Evolutionary conservation across 2,888 invertebrate genomes (phyloP).

Genomic region (Dyspetes luteomarginatus): DNA sequence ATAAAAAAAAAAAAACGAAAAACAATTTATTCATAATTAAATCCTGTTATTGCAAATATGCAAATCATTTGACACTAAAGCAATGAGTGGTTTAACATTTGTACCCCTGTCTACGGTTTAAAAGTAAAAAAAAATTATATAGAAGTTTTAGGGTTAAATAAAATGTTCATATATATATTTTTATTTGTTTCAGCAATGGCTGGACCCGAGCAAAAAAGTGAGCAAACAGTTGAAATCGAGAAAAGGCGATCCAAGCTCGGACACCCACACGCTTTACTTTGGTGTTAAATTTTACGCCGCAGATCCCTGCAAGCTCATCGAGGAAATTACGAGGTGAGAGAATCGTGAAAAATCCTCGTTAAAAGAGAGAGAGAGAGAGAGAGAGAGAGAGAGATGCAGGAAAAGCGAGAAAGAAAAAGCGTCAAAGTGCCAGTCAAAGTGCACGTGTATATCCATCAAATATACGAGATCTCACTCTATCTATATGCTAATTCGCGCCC

Average conservation of each 20-base stretch:
- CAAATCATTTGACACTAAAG: no score
- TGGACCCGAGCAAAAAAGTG: conserved; percentile 95
- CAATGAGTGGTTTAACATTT: no score
- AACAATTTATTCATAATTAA: no score
- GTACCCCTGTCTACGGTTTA: no score
- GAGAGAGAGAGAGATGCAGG: background rate
- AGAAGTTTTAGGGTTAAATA: no score
- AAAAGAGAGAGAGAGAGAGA: background rate
- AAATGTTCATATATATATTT: conserved; percentile 13
- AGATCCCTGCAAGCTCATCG: conserved; percentile 97
- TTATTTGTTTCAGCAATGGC: conserved; percentile 90
- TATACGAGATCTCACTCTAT: conserved; percentile 67
- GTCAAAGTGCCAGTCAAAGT: background rate
- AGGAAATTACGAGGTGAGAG: conserved; percentile 96
- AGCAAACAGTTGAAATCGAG: conserved; percentile 92
- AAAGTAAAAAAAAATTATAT: background rate
- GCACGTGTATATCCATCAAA: background rate
- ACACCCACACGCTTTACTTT: conserved; percentile 95
- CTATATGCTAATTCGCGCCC: conserved; percentile 77
- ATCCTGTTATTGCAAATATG: no score
- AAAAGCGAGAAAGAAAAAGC: background rate
- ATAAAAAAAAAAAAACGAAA: no score
- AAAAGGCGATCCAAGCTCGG: conserved; percentile 84
- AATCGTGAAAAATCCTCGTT: conserved; percentile 69
- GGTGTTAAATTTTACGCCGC: conserved; percentile 99